Evolutionary conservation across 2,888 invertebrate genomes (phyloP), one percentile per base, ranked within the genome.

Genomic region (Phalera bucephala): DNA sequence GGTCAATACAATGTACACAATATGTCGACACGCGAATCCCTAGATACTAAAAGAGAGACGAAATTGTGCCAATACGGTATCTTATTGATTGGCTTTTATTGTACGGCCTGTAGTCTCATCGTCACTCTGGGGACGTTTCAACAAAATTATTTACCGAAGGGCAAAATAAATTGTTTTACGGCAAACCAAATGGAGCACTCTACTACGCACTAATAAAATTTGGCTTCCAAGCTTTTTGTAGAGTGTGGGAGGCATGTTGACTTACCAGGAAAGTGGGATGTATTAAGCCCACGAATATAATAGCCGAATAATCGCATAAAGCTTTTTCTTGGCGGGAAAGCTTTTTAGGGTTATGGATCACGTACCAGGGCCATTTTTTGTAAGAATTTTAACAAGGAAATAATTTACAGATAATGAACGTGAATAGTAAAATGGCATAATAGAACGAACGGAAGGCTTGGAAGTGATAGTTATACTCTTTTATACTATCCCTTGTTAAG

Each of bases 101-200:
- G 12, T 25, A 25, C 25, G 1, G 46, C 40, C 36, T 45, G 22
- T 36, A 14, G 38, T 42, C 34, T 29, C 35, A 37, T 21, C 22
- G 34, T 19, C 23, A 26, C 22, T 23, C 27, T 40, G 51, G 49
- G 49, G 56, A 37, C 52, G 40, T 25, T 30, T 34, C 30, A 40
- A 44, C 42, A 36, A 42, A 55, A 45, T 59, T 34, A 61, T 61
- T 61, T 53, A 41, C 38, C 25, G 46, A 52, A 54, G 45, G 51
- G 41, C 36, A 40, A 33, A 47, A 42, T 52, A 47, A 55, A 57
- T 54, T 55, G 62, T 46, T 64, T 53, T 45, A 52, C 31, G 35
- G 40, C 37, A 33, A 56, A 62, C 46, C 32, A 46, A 56, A 48
- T 50, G 49, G 31, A 52, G 40, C 35, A 36, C 52, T 50, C 45